phyloP scores from a whole-genome alignment of 2,113 vertebrate genomes.

The Cavia porcellus region DNA sequence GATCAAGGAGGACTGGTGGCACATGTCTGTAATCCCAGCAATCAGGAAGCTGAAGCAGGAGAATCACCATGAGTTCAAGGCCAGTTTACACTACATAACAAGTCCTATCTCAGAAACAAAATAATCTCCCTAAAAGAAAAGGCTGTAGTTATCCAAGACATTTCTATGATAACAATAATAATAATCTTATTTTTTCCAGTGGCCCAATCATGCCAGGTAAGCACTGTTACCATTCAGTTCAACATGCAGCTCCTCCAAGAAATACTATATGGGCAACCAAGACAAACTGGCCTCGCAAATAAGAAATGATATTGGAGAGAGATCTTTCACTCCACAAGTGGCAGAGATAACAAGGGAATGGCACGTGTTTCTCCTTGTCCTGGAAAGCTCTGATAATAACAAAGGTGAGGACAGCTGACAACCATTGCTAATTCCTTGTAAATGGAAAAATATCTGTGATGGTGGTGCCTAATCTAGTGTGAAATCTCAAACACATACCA shows the following conservation, averaged over 20 bases:
- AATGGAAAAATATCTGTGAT: background rate
- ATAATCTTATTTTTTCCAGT: too few relatives aligned
- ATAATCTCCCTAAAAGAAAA: background rate
- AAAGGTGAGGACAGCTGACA: background rate
- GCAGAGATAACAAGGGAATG: background rate
- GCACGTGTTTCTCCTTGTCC: background rate
- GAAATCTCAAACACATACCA: background rate
- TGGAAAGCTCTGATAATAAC: conserved; percentile 32
- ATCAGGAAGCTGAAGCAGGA: background rate
- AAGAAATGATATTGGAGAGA: background rate
- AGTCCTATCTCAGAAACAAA: background rate
- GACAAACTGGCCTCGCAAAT: background rate
- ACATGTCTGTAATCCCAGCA: background rate
- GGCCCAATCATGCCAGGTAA: too few relatives aligned
- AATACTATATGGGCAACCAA: background rate
- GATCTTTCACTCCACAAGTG: background rate
- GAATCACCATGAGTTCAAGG: background rate
- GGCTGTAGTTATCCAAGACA: background rate
- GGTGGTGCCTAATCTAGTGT: background rate
- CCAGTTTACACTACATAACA: background rate
- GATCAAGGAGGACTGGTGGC: background rate
- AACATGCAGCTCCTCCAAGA: too few relatives aligned
- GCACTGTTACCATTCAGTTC: too few relatives aligned
- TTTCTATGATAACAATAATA: background rate
- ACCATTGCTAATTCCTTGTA: conserved; percentile 10